A percentile compares a stretch with the other conserved stretches of the same genome.
phyloP scores from a whole-genome alignment of 2,888 invertebrate genomes.

The Xylota segnis region DNA sequence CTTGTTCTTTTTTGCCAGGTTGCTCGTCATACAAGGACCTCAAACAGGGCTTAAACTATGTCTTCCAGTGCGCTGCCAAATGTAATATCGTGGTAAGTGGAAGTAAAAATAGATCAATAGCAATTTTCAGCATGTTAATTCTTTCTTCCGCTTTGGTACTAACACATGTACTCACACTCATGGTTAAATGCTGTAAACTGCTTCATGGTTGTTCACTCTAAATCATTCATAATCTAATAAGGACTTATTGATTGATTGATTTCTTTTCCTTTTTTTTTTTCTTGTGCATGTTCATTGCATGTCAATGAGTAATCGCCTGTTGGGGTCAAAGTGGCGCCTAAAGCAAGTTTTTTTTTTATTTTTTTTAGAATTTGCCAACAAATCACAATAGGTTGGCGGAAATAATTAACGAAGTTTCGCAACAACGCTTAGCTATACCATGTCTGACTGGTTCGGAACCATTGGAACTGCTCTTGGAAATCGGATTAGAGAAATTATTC shows the following conservation, averaged over 20 bases:
- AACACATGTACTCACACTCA: slow-evolving; percentile 12
- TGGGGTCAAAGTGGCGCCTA: neutral
- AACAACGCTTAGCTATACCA: slow-evolving; percentile 84
- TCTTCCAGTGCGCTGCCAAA: slow-evolving; percentile 83
- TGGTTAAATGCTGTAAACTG: slow-evolving; percentile 24
- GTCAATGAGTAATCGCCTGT: slow-evolving; percentile 31
- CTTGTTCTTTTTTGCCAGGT: slow-evolving; percentile 76
- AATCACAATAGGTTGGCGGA: slow-evolving; percentile 83
- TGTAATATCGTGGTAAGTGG: slow-evolving; percentile 83
- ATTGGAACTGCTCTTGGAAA: slow-evolving; percentile 83
- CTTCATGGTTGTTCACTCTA: slow-evolving; percentile 10
- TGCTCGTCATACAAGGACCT: slow-evolving; percentile 83
- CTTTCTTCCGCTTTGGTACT: slow-evolving; percentile 51
- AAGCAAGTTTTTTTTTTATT: slow-evolving; percentile 31
- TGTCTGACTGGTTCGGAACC: slow-evolving; percentile 83
- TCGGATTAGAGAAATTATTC: slow-evolving; percentile 83
- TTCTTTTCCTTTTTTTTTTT: slow-evolving; percentile 15
- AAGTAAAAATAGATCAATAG: neutral
- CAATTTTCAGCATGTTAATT: slow-evolving; percentile 10
- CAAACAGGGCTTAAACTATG: slow-evolving; percentile 81
- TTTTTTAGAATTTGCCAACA: slow-evolving; percentile 82
- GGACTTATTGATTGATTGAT: slow-evolving; percentile 52
- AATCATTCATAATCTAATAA: slow-evolving; percentile 68
- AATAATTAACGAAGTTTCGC: slow-evolving; percentile 83
- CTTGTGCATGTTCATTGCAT: slow-evolving; percentile 14